Evolutionary conservation across 2,113 vertebrate species (phyloP), one percentile per base, ranked within the genome.

Genomic region (Crotophaga sulcirostris): DNA sequence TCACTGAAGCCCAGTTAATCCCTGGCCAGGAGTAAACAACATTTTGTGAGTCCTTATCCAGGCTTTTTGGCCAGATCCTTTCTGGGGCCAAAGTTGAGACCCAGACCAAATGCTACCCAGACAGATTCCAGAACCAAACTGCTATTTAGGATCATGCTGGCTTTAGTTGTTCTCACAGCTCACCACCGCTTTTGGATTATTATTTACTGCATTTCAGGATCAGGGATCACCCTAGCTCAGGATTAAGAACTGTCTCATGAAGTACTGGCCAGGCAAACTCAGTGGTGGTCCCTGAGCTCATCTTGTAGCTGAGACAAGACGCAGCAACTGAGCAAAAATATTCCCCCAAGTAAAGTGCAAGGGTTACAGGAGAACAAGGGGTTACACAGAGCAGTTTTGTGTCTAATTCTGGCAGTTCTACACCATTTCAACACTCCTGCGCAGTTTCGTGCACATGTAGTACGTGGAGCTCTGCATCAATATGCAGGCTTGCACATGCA

Each of bases 401-500:
- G 34, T 40, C 44, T 56, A 2, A 24, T 56, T 84, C 44, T 59
- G 45, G 10, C 26, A 11, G 11, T 36, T 90, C 55, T 83, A 52
- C 26, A 47, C 17, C 0, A 42, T 62, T 89, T 55, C 23, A 38
- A 34, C 19, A 4, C 17, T 85, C 51, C 55, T 29, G 45, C 51
- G 13, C 28, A 4, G 0, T 42, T 70, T 55, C n/a, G 33, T 51
- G 29, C 33, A 28, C 5, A 2, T 11, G 16, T 36, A 40, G 24
- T 40, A 24, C 18, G 6, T 4, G 25, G 52, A 31, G 13, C 34
- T 33, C 31, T 21, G 23, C 34, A 16, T 33, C 60, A 38, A 31
- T 44, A 24, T 4, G 18, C 31, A 42, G 0, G 0, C 14, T 58
- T 70, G 31, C 0, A 0, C 34, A 3, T 31, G 20, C 66, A 11